Conservation (phyloP, 2,888 invertebrate species). For the Drosophila meridiana region DNA sequence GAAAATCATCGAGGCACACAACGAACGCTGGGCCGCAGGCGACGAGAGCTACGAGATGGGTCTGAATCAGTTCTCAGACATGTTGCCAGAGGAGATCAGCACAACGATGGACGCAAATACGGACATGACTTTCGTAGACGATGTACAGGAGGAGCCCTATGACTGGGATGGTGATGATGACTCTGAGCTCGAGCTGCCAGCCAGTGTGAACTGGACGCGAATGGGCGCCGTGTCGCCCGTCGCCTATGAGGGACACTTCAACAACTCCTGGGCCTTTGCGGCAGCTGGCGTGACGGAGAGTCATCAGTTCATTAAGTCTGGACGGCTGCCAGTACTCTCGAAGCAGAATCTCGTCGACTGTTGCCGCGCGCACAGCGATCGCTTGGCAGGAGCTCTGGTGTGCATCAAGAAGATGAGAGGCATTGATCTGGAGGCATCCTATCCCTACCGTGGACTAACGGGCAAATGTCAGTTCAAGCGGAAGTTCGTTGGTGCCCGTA, state of each 20-base stretch:
- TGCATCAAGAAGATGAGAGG: constrained; percentile 15
- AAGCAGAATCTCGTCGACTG: constrained; percentile 46
- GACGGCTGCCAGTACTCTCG: constrained; percentile 24
- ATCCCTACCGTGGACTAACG: constrained; percentile 29
- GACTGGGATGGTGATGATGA: neutral
- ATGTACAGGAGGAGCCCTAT: neutral
- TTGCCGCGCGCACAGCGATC: fast-evolving
- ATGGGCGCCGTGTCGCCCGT: constrained; percentile 36
- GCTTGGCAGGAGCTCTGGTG: neutral
- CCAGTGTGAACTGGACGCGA: constrained; percentile 37
- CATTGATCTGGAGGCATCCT: constrained; percentile 29
- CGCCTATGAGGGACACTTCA: constrained; percentile 19
- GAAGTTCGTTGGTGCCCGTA: constrained; percentile 4
- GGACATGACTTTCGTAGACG: neutral
- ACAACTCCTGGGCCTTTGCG: constrained; percentile 54
- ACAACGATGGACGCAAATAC: neutral
- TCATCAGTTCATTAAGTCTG: constrained; percentile 19
- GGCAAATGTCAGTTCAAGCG: constrained; percentile 4
- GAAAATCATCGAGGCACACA: constrained; percentile 36
- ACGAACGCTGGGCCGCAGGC: constrained; percentile 19
- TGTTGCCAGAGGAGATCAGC: constrained; percentile 19
- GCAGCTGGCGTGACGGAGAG: constrained; percentile 34
- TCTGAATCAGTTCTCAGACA: constrained; percentile 34
- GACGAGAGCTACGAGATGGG: constrained; percentile 41
- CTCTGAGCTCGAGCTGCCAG: neutral